These are phyloP conservation scores for Ochotona curzoniae DNA, from an alignment of 2,113 vertebrate genomes.

Conservation along the genomic window DNA sequence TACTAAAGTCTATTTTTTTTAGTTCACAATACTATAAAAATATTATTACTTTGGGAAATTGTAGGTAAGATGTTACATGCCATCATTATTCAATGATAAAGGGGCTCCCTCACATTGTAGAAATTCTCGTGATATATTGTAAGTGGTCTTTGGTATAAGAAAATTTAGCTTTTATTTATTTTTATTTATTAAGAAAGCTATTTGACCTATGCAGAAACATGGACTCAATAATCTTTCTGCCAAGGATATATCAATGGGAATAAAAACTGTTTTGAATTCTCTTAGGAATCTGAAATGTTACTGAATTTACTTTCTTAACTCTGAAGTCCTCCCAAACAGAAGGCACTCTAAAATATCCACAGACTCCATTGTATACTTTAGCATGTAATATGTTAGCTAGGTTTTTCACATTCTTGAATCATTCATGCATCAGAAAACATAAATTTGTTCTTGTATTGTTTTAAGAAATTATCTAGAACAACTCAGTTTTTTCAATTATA, in stretches of 20 bases:
- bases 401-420: neutral
- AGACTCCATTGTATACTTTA: neutral
- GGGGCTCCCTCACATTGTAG: neutral
- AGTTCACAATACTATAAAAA: neutral
- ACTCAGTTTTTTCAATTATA: conserved; percentile 4
- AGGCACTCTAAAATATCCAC: neutral
- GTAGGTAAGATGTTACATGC: neutral
- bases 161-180: neutral
- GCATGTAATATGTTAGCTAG: neutral
- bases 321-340: neutral
- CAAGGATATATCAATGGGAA: neutral
- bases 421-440: neutral
- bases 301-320: neutral
- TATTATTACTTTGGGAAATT: neutral
- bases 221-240: neutral
- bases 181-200: neutral
- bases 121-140: neutral
- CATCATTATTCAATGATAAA: neutral
- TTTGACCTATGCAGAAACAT: neutral
- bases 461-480: neutral
- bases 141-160: neutral
- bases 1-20: neutral
- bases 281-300: neutral
- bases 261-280: neutral
- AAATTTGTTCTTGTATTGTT: neutral